Conservation (phyloP, 2,888 invertebrate species). For the Oscheius sp. region DNA sequence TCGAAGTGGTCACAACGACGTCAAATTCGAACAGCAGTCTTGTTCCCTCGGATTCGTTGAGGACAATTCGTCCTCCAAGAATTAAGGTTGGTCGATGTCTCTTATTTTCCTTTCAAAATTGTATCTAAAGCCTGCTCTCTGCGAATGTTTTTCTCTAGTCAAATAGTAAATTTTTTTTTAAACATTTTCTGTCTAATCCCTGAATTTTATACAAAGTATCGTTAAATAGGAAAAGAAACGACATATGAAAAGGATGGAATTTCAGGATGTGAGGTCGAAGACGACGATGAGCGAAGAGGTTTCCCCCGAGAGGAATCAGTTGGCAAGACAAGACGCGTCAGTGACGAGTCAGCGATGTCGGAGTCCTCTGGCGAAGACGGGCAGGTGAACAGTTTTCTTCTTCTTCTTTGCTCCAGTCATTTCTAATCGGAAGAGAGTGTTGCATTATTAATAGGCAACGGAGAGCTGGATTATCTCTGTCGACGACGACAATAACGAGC, state of each 20-base stretch:
- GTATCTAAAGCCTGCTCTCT: too few species aligned
- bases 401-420: too few species aligned
- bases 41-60: conserved; percentile 3
- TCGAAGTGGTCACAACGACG: conserved; percentile 18
- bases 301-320: conserved; percentile 28
- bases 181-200: too few species aligned
- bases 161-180: too few species aligned
- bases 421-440: too few species aligned
- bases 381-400: conserved; percentile 7
- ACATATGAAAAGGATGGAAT: background rate
- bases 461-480: too few species aligned
- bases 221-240: too few species aligned
- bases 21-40: conserved; percentile 14
- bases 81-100: background rate
- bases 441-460: too few species aligned
- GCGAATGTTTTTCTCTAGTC: too few species aligned
- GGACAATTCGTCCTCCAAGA: background rate
- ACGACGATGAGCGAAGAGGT: conserved; percentile 34
- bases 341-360: conserved; percentile 10
- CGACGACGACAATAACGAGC: background rate
- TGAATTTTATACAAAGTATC: too few species aligned
- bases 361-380: conserved; percentile 17
- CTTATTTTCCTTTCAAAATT: too few species aligned
- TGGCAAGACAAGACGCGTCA: conserved; percentile 34
- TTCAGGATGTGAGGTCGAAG: conserved; percentile 35